Evolutionary conservation across 2,797 vertebrate genomes (phyloP).

Genomic region (Epinephelus awoara): DNA sequence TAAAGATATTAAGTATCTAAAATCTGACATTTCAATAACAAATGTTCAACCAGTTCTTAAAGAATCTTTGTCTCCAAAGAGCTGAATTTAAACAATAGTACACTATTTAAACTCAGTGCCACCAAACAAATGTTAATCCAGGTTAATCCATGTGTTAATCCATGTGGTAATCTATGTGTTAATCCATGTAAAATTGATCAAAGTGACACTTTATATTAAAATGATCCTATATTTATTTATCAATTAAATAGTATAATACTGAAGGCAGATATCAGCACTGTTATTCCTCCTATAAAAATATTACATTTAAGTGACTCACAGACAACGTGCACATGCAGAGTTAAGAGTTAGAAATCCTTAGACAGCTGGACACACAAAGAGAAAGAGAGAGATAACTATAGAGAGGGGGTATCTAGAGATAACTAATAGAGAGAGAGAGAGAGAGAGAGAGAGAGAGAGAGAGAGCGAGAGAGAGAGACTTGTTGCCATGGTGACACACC

Average conservation of each 20-base stretch:
- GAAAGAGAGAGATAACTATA: conserved; percentile 35
- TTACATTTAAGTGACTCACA: background rate
- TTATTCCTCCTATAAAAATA: background rate
- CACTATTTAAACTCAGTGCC: background rate
- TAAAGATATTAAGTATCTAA: background rate
- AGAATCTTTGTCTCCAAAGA: background rate
- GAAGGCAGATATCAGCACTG: background rate
- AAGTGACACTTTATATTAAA: background rate
- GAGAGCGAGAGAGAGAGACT: conserved; percentile 37
- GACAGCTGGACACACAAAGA: conserved; percentile 38
- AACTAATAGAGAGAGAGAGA: conserved; percentile 55
- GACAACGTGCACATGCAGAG: background rate
- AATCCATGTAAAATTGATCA: background rate
- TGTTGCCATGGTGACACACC: conserved; percentile 81
- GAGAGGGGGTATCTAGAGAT: conserved; percentile 45
- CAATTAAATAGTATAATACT: background rate
- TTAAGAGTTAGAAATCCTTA: conserved; percentile 23
- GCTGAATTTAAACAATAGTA: background rate
- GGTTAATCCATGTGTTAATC: background rate
- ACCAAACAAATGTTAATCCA: background rate
- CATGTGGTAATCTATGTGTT: background rate
- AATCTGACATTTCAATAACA: background rate
- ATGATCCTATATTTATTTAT: background rate
- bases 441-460: conserved; percentile 15
- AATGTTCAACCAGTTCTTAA: background rate